These are phyloP conservation scores for Conopomorpha cramerella DNA, from an alignment of 1,140 invertebrate genomes.

Conservation along the genomic window DNA sequence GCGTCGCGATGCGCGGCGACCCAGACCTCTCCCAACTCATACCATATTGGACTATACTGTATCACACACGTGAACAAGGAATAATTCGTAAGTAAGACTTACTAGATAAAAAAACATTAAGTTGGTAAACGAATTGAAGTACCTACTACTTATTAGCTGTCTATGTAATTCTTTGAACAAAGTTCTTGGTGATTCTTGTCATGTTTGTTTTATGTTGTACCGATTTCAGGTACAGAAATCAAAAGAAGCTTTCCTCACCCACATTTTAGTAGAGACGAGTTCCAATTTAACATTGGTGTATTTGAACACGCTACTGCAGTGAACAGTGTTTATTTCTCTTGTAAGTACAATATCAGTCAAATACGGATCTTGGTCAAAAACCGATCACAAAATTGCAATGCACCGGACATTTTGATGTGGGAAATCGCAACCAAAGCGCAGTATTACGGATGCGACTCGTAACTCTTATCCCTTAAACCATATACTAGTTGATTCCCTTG, in stretches of 20 bases:
- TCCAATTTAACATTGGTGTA: constrained; percentile 23
- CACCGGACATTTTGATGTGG: too few species aligned
- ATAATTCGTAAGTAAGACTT: constrained; percentile 1
- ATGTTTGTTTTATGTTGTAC: neutral
- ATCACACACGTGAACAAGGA: constrained; percentile 6
- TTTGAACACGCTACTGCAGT: constrained; percentile 11
- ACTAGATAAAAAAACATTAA: neutral
- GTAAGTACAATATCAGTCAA: neutral
- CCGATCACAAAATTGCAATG: neutral
- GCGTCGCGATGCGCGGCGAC: constrained; percentile 16
- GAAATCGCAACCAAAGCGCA: too few species aligned
- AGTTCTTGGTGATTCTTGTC: neutral
- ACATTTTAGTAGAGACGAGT: constrained; percentile 20
- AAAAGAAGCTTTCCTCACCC: constrained; percentile 18
- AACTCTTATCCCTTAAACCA: too few species aligned
- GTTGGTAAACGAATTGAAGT: too few species aligned
- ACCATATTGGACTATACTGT: constrained; percentile 17
- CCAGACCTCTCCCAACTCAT: constrained; percentile 15
- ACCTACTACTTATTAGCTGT: neutral
- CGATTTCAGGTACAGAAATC: constrained; percentile 13
- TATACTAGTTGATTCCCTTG: neutral
- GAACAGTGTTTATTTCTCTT: neutral
- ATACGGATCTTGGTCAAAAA: neutral
- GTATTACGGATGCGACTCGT: too few species aligned
- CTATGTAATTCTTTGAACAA: neutral